Evolutionary conservation across 2,113 vertebrate species (phyloP), one percentile per base, ranked within the genome.

Genomic region (Neodontobutis hainanensis): DNA sequence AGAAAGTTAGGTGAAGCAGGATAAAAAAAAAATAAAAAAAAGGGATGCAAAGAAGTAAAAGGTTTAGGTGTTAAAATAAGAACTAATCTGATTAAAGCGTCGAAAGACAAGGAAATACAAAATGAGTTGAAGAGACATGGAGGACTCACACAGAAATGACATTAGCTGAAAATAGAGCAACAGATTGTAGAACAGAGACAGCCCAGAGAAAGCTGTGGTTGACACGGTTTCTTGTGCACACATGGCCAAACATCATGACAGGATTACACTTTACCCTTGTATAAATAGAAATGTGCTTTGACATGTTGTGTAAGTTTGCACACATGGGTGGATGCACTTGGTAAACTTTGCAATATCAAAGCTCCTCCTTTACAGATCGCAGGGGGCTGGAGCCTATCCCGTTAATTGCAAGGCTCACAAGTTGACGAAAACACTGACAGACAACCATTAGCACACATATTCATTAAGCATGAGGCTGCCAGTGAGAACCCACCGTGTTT

Each of bases 31-130:
- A 19, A 8, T 35, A 16, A 27, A 44, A 5, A n/a, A 36, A 52
- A 49, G 50, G 32, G 40, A 15, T 6, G 43, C 1, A 1, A 16
- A 53, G 42, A 38, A 45, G 38, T 44, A 38, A 64, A 59, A 38
- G n/a, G 57, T 48, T 51, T 32, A 42, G 27, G n/a, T 55, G 44
- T 49, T 66, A 80, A 78, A 67, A 61, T 38, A 35, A 46, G 58
- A 56, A 35, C 47, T 58, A 6, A 68, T 15, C 16, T 51, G 58
- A 78, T 58, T 48, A 34, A 6, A 63, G 53, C 16, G 40, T 27
- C 16, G 55, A 38, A 5, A 53, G 51, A 65, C 61, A 45, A 50
- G 15, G 43, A 81, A 58, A 47, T 8, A 19, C 11, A 57, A 35
- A 35, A 1, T 12, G 48, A 77, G 42, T 9, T 10, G 4, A 55